Percentiles rank a stretch among this genome's conserved stretches.
These are phyloP conservation scores for Rotaria magnacalcarata DNA, from an alignment of 2,888 invertebrate genomes.

Conservation along the genomic window DNA sequence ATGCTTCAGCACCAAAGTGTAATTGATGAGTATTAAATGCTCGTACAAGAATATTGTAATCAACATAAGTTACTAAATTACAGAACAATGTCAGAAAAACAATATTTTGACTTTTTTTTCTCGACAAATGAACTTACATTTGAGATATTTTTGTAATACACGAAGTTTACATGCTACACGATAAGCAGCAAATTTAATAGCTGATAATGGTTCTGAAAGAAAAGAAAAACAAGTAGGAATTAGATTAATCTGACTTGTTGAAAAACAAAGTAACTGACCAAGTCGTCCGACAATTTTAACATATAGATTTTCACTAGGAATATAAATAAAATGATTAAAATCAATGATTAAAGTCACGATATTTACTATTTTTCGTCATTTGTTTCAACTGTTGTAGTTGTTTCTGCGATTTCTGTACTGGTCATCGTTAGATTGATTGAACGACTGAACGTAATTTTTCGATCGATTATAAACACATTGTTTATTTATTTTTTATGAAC, in stretches of 20 bases:
- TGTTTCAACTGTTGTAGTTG: neutral
- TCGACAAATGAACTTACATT: conserved; percentile 61
- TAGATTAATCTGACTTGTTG: neutral
- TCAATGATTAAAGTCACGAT: neutral
- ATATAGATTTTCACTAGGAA: neutral
- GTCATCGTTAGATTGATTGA: neutral
- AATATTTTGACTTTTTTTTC: neutral
- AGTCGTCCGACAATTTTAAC: neutral
- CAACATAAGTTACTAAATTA: conserved; percentile 24
- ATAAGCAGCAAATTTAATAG: conserved; percentile 93
- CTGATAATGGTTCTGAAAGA: conserved; percentile 5
- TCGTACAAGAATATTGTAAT: conserved; percentile 31
- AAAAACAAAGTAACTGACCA: neutral
- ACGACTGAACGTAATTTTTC: neutral
- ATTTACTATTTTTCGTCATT: neutral
- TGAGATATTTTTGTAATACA: conserved; percentile 85
- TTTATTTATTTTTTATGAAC: neutral
- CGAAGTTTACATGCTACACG: conserved; percentile 93
- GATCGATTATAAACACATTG: neutral
- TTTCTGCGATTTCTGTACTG: neutral
- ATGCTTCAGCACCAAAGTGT: conserved; percentile 28
- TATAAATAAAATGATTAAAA: neutral
- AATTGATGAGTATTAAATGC: conserved; percentile 36
- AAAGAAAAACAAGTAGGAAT: neutral
- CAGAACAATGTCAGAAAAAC: too few species aligned